phyloP scores from a whole-genome alignment of 2,113 vertebrate genomes.

The Arizona elegans region DNA sequence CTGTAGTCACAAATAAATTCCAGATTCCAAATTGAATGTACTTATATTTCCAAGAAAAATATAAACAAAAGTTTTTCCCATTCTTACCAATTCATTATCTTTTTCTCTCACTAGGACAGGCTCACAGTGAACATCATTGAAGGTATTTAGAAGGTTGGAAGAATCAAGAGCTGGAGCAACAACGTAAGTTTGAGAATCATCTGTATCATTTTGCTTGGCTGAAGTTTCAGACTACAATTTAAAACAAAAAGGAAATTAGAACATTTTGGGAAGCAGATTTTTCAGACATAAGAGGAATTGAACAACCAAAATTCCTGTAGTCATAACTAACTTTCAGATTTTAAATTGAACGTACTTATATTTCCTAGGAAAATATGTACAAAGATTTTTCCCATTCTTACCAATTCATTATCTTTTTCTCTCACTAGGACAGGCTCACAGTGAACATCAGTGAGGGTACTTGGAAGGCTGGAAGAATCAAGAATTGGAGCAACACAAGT shows the following conservation, averaged over 20 bases:
- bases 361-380: too few relatives aligned
- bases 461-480: background rate
- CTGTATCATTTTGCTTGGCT: background rate
- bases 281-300: background rate
- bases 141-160: background rate
- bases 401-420: background rate
- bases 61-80: background rate
- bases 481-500: background rate
- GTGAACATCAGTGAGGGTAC: background rate
- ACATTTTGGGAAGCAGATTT: background rate
- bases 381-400: background rate
- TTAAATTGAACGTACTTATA: background rate
- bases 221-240: background rate
- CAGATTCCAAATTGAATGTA: background rate
- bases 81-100: background rate
- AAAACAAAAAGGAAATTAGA: background rate
- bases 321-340: background rate
- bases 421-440: background rate
- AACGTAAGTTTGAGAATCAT: too few relatives aligned
- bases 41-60: background rate
- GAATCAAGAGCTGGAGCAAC: background rate
- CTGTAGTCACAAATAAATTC: background rate
- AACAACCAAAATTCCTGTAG: background rate
- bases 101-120: background rate
- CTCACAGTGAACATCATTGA: background rate